phyloP scores from a whole-genome alignment of 2,888 invertebrate species.

The Diaphora mendica region DNA sequence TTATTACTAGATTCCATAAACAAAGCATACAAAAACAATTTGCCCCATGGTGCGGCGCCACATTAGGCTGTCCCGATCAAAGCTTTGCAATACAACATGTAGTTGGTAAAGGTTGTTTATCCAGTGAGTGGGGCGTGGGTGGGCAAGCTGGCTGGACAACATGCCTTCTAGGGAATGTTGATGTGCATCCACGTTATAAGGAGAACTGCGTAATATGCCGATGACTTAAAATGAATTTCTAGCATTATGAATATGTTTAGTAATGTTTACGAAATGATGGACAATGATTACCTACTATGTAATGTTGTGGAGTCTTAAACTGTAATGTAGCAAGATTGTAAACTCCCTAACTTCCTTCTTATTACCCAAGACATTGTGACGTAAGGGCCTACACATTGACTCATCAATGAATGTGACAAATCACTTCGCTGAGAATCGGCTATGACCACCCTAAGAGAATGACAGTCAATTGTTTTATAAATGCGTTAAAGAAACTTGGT shows the following conservation, averaged over 20 bases:
- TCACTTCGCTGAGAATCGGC: conserved; percentile 53
- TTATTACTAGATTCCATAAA: conserved; percentile 7
- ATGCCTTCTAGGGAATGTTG: conserved; percentile 83
- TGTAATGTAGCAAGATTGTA: conserved; percentile 52
- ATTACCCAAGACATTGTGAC: conserved; percentile 65
- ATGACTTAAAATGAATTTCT: conserved; percentile 21
- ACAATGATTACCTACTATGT: conserved; percentile 15
- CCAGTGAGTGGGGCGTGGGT: conserved; percentile 69
- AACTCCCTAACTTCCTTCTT: conserved; percentile 47
- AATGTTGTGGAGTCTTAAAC: conserved; percentile 63
- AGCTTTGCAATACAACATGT: conserved; percentile 64
- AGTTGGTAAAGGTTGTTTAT: conserved; percentile 63
- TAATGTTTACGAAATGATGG: conserved; percentile 40
- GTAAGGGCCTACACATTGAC: conserved; percentile 63
- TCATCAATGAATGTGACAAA: conserved; percentile 67
- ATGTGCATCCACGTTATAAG: conserved; percentile 69
- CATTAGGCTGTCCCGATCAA: conserved; percentile 62
- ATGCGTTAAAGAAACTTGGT: conserved; percentile 51
- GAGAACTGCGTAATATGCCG: conserved; percentile 59
- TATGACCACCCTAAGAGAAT: conserved; percentile 59
- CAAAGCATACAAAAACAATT: conserved; percentile 48
- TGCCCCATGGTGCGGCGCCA: conserved; percentile 68
- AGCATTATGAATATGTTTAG: conserved; percentile 10
- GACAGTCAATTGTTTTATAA: conserved; percentile 64
- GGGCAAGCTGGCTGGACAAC: conserved; percentile 66